Base-by-base conservation (phyloP, 1,140 invertebrate species). In the Eumeta japonica region DNA sequence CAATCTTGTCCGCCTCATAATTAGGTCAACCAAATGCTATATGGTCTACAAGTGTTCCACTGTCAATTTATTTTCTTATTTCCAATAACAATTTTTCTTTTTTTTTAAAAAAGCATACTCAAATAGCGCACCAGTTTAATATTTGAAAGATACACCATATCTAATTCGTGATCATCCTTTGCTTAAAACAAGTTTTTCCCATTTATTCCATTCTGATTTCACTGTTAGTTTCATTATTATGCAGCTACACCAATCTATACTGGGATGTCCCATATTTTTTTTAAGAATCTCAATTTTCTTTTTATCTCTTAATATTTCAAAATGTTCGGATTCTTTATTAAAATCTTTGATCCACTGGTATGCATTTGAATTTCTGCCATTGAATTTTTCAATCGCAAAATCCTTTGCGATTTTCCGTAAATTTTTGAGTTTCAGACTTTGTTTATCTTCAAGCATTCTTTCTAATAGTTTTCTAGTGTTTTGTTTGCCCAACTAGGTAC, bases 61-160 rank as follows among this genome's bases (percentile, higher is more conserved):
- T 31, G 18, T 41, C 38, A 28, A 48, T 50, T 10, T 27, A 29
- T 41, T 40, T 43, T 10, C 35, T 39, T 12, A 43, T 30, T 29
- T 54, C 44, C 36, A 49, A 43, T 32, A 48, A 43, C 16, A 46
- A 38, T 38, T 40, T 43, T 43, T 50, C 39, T 48, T 50, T 50
- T 19, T 28, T 46, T 24, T 13, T 50, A 19, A 44, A 53, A 52
- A n/a, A 47, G 39, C 50, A 52, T 62, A 55, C 47, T 56, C 54
- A 38, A 63, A 28, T 29, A 63, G 47, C 3, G 52, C 52, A 10
- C 56, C 54, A 28, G 29, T 7, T 48, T 19, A 24, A 37, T 55
- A 62, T 51, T 46, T 62, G 43, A 49, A 61, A 5, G 10, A 28
- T 17, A 59, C 27, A 29, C 50, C 51, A 52, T 59, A 61, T 37